Evolutionary conservation across 2,888 invertebrate species (phyloP).

Genomic region (Cryptophagus acutangulus): DNA sequence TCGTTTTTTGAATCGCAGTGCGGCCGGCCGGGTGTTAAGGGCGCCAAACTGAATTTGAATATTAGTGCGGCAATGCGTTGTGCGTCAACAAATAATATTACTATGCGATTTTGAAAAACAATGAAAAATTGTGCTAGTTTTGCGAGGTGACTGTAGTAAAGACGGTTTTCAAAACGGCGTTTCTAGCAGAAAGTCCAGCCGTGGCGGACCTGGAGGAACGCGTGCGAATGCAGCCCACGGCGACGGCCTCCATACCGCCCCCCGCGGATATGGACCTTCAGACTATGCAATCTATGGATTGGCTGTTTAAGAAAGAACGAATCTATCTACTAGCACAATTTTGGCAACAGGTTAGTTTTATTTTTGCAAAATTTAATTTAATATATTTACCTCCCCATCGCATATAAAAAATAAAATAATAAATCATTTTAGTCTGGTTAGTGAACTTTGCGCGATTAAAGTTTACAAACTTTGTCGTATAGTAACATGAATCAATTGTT

Average conservation of each 20-base stretch:
- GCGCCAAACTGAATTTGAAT: not conserved
- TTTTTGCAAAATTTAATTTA: not conserved
- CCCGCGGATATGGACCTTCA: conserved; percentile 85
- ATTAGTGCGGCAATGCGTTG: not conserved
- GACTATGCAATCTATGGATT: conserved; percentile 94
- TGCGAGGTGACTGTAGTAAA: conserved; percentile 7
- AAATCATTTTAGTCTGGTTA: too few species aligned
- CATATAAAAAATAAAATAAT: too few species aligned
- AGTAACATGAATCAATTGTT: too few species aligned
- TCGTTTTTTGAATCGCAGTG: not conserved
- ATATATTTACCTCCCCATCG: too few species aligned
- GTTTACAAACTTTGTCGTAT: too few species aligned
- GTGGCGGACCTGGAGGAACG: conserved; percentile 42
- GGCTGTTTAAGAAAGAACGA: conserved; percentile 93
- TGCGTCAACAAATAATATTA: not conserved
- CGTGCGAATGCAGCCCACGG: conserved; percentile 71
- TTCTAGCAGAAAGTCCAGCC: conserved; percentile 25
- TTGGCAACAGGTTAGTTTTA: conserved; percentile 88
- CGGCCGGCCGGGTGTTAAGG: not conserved
- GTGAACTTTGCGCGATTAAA: too few species aligned
- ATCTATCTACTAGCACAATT: conserved; percentile 91
- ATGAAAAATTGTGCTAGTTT: conserved; percentile 4
- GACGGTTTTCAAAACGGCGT: conserved; percentile 30
- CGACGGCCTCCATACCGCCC: conserved; percentile 52
- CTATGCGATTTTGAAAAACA: not conserved